These are phyloP conservation scores for Syrista parreyssii DNA, from an alignment of 2,888 invertebrate genomes.

Conservation along the genomic window DNA sequence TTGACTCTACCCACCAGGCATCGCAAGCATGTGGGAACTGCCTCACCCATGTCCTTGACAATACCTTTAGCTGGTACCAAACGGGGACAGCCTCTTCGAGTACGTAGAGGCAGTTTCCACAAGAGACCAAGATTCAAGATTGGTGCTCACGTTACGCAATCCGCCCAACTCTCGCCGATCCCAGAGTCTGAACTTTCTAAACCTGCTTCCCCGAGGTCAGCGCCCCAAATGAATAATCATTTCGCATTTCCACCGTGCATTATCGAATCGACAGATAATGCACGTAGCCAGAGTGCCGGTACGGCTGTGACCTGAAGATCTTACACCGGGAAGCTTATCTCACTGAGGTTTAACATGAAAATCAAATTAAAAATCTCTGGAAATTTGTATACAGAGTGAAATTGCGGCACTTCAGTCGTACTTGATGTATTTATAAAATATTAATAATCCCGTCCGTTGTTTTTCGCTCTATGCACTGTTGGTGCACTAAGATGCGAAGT, in stretches of 20 bases:
- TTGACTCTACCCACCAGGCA: constrained; percentile 38
- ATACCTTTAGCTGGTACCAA: constrained; percentile 41
- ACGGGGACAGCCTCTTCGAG: constrained; percentile 54
- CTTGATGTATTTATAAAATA: neutral
- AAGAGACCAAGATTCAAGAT: constrained; percentile 58
- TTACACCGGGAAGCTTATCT: neutral
- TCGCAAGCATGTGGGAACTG: constrained; percentile 21
- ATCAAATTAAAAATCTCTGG: neutral
- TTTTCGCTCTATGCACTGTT: neutral
- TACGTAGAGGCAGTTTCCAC: constrained; percentile 49
- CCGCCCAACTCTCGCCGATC: constrained; percentile 73
- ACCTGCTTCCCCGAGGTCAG: constrained; percentile 73
- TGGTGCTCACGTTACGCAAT: constrained; percentile 58
- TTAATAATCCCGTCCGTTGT: neutral
- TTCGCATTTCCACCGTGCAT: constrained; percentile 56
- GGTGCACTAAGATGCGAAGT: neutral
- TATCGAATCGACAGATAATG: neutral
- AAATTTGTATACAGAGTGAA: neutral
- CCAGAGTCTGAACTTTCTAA: constrained; percentile 79
- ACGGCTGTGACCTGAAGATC: neutral
- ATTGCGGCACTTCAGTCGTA: neutral
- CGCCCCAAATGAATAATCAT: constrained; percentile 64
- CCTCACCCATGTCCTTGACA: constrained; percentile 19
- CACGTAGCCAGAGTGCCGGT: neutral
- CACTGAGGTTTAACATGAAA: neutral